These are phyloP conservation scores for Nycticorax nycticorax DNA, from an alignment of 2,113 vertebrate genomes.

Conservation along the genomic window DNA sequence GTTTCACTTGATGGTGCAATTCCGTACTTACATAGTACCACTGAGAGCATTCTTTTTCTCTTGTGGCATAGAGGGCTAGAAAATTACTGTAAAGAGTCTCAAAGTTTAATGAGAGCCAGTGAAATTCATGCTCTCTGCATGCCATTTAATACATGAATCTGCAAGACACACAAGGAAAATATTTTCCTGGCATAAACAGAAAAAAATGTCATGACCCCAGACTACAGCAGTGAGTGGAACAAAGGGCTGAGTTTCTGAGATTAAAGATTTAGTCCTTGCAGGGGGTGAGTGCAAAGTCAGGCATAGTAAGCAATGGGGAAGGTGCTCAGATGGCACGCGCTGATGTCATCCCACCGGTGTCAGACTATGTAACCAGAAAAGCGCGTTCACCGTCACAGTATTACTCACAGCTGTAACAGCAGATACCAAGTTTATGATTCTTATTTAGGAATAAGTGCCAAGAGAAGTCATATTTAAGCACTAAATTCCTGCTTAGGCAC, in stretches of 20 bases:
- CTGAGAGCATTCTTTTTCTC: not conserved
- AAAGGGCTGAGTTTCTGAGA: not conserved
- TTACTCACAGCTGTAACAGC: not conserved
- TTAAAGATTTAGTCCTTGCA: slow-evolving; percentile 4
- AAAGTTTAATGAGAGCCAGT: not conserved
- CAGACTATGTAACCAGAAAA: not conserved
- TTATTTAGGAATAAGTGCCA: not conserved
- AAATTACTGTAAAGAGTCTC: not conserved
- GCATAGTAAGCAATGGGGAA: not conserved
- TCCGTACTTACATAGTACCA: not conserved
- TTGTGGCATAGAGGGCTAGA: not conserved
- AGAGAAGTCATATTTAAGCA: not conserved
- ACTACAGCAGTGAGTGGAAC: not conserved
- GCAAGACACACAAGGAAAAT: not conserved
- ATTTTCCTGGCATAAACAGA: not conserved
- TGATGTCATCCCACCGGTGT: not conserved
- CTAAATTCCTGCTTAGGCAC: not conserved
- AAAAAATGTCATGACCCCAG: not conserved
- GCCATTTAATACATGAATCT: not conserved
- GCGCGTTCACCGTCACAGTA: not conserved
- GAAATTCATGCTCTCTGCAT: not conserved
- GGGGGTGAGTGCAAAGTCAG: not conserved
- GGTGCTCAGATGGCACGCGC: not conserved
- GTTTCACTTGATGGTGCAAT: not conserved
- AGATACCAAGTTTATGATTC: not conserved